Base-by-base conservation (phyloP, 1,140 invertebrate species). In the Drosophila ohnishii region DNA sequence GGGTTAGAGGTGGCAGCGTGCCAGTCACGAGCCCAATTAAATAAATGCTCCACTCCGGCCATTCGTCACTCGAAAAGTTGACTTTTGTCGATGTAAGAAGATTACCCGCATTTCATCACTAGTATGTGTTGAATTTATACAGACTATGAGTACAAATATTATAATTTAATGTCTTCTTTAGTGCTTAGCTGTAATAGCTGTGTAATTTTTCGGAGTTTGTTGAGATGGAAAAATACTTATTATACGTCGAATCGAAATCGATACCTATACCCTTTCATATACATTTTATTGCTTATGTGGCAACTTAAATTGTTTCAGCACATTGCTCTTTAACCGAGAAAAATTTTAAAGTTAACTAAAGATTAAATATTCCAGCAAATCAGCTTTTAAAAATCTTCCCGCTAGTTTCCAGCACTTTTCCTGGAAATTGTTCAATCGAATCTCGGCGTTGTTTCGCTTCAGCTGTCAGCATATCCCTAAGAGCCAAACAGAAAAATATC, bases 391-490 rank as follows among this genome's bases (percentile, higher is more conserved):
- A 13, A 35, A 35, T 37, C 14, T 22, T 8, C 13, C 32, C 34
- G 13, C 19, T 37, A 25, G 34, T 22, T 55, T 22, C 34, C 19
- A 37, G 19, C 51, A 37, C 13, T 25, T 53, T 53, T 37, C 13
- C 8, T 22, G 19, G 51, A 14, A 14, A 37, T 10, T 37, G 34
- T 37, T 37, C 34, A 14, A 55, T 63, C 53, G 69, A 79, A 39
- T 61, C 60, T 69, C 40, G 35, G 35, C 22, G 50, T 62, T 47
- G 72, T 75, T 72, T 67, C 51, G 73, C 78, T 74, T 81, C 79
- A 74, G 55, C 74, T 81, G 79, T 81, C 79, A 81, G 63, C 79
- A 56, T 56, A 56, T 56, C 22, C 34, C 53, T 5, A 11, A 40
- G 34, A 56, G 13, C 32, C 32, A 37, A 55, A 55, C 32, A 25